Evolutionary conservation across 2,113 vertebrate species (phyloP).

Genomic region (Psophia crepitans): DNA sequence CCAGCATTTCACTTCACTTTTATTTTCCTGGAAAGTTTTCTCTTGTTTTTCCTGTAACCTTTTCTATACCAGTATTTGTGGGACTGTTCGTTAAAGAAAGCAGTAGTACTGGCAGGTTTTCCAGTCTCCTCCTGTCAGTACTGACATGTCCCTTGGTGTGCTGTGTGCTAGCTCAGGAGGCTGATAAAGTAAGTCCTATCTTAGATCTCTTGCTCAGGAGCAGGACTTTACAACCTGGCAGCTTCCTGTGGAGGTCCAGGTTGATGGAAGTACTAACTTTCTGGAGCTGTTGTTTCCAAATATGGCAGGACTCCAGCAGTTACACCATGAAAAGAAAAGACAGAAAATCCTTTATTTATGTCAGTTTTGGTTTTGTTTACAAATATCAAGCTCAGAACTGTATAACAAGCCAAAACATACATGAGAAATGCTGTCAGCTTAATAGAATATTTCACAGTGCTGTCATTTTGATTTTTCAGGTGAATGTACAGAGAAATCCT

Average conservation of each 20-base stretch:
- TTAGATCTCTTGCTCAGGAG: background rate
- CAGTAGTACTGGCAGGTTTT: background rate
- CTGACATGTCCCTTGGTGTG: background rate
- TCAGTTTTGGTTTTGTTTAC: constrained; percentile 24
- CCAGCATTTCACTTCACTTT: background rate
- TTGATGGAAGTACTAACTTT: background rate
- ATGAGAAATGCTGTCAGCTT: constrained; percentile 21
- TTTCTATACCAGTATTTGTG: background rate
- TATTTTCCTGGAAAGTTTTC: background rate
- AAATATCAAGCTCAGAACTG: constrained; percentile 19
- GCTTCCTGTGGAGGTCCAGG: background rate
- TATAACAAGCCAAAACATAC: constrained; percentile 34
- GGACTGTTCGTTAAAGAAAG: background rate
- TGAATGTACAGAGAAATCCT: background rate
- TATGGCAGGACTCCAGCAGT: background rate
- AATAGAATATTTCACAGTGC: background rate
- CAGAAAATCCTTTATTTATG: background rate
- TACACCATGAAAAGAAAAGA: background rate
- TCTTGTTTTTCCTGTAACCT: background rate
- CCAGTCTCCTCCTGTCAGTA: background rate
- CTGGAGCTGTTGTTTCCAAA: background rate
- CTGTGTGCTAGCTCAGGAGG: background rate
- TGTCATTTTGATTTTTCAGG: constrained; percentile 39
- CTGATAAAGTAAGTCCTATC: background rate
- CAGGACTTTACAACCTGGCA: background rate